A percentile compares a stretch with the other conserved stretches of the same genome.
phyloP scores from a whole-genome alignment of 2,113 vertebrate genomes.

The Ibidorhyncha struthersii region DNA sequence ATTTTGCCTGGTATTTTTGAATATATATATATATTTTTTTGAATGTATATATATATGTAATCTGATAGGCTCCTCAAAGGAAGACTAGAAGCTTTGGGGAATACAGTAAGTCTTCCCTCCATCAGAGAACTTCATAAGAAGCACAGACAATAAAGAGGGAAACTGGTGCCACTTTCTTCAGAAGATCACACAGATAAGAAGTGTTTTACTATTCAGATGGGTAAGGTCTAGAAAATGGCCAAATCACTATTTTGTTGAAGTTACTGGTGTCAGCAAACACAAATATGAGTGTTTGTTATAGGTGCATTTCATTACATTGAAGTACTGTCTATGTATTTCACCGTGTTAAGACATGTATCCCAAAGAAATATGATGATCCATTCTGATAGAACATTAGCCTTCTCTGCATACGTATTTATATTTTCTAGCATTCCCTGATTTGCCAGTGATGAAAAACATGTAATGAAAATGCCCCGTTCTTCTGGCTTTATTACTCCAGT shows the following conservation, averaged over 20 bases:
- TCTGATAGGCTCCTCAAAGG: background rate
- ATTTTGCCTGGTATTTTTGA: background rate
- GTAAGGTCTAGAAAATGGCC: background rate
- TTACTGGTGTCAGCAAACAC: background rate
- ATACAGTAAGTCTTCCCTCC: background rate
- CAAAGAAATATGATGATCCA: background rate
- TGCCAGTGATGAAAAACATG: background rate
- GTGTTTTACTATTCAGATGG: background rate
- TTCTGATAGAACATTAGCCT: background rate
- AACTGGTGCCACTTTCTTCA: background rate
- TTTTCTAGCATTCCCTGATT: background rate
- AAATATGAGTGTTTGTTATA: background rate
- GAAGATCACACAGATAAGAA: background rate
- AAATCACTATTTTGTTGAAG: background rate
- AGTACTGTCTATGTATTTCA: background rate
- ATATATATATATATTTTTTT: background rate
- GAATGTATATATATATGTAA: background rate
- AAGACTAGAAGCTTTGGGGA: background rate
- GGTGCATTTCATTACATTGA: background rate
- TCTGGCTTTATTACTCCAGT: background rate
- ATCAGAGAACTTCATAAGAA: background rate
- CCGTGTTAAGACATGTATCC: accelerated
- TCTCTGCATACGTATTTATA: background rate
- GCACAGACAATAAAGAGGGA: background rate
- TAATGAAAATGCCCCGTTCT: background rate